Evolutionary conservation across 2,888 invertebrate genomes (phyloP).

Genomic region (Chymomyza caudatula): DNA sequence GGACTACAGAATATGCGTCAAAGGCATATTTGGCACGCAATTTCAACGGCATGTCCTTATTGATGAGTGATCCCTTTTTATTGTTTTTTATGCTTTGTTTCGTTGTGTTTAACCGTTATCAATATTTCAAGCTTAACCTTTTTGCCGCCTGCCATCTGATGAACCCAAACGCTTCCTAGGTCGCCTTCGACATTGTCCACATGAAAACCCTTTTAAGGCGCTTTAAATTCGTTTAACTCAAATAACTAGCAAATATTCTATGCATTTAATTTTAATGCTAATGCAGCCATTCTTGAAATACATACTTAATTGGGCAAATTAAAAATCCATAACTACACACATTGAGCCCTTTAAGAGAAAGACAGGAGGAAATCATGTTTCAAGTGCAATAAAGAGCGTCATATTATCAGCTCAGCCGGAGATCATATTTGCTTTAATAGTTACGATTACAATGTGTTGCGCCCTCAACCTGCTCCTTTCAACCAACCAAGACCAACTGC

Average conservation of each 20-base stretch:
- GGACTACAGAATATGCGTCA: constrained; percentile 53
- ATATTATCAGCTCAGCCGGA: too few species aligned
- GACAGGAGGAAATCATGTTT: too few species aligned
- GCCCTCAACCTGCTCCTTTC: too few species aligned
- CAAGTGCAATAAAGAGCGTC: too few species aligned
- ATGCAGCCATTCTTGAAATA: not conserved
- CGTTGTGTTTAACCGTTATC: constrained; percentile 43
- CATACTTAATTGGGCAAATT: not conserved
- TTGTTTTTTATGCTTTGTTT: not conserved
- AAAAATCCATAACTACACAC: too few species aligned
- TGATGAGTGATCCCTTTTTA: constrained; percentile 64
- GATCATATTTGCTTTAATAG: too few species aligned
- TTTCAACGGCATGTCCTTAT: constrained; percentile 55
- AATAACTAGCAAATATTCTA: constrained; percentile 13
- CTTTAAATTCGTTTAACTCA: constrained; percentile 27
- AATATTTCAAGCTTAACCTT: constrained; percentile 61
- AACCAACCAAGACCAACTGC: too few species aligned
- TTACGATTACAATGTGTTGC: too few species aligned
- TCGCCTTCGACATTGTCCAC: not conserved
- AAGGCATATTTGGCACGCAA: constrained; percentile 70
- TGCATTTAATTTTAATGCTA: constrained; percentile 7
- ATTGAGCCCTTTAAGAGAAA: too few species aligned
- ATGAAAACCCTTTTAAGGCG: constrained; percentile 7
- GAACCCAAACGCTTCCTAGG: not conserved
- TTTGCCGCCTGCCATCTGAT: constrained; percentile 11